These are phyloP conservation scores for Bugulina stolonifera DNA, from an alignment of 2,888 invertebrate species.

Conservation along the genomic window DNA sequence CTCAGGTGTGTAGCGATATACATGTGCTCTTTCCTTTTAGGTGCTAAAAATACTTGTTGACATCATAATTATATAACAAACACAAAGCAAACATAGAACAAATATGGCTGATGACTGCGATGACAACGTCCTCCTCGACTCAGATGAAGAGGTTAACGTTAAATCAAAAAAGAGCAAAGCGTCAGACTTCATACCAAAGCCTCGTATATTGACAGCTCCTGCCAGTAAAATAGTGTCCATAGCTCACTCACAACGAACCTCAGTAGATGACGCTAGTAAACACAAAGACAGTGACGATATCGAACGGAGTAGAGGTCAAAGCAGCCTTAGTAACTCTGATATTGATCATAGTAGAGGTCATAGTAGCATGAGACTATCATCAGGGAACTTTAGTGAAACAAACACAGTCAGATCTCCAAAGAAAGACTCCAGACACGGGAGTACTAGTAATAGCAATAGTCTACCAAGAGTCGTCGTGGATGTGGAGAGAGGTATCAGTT, in stretches of 20 bases:
- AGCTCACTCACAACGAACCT: not conserved
- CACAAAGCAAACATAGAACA: too few species aligned
- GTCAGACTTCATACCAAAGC: constrained; percentile 12
- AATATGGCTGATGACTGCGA: constrained; percentile 20
- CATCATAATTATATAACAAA: too few species aligned
- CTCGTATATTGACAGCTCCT: constrained; percentile 4
- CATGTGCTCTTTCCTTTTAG: too few species aligned
- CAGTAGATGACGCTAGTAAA: not conserved
- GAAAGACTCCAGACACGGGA: not conserved
- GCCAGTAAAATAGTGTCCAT: not conserved
- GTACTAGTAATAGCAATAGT: not conserved
- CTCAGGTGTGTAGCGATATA: too few species aligned
- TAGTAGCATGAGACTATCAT: too few species aligned
- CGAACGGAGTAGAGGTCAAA: not conserved
- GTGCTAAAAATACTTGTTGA: too few species aligned
- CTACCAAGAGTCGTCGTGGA: not conserved
- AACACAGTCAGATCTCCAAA: too few species aligned
- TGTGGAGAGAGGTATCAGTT: not conserved
- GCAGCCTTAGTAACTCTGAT: too few species aligned
- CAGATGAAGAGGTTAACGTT: not conserved
- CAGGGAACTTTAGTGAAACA: too few species aligned
- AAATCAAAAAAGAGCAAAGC: constrained; percentile 4
- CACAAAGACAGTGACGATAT: not conserved
- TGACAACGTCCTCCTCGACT: constrained; percentile 9
- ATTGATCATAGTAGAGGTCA: too few species aligned